These are phyloP conservation scores for Zaprionus vittiger DNA, from an alignment of 1,140 invertebrate species.

Conservation along the genomic window DNA sequence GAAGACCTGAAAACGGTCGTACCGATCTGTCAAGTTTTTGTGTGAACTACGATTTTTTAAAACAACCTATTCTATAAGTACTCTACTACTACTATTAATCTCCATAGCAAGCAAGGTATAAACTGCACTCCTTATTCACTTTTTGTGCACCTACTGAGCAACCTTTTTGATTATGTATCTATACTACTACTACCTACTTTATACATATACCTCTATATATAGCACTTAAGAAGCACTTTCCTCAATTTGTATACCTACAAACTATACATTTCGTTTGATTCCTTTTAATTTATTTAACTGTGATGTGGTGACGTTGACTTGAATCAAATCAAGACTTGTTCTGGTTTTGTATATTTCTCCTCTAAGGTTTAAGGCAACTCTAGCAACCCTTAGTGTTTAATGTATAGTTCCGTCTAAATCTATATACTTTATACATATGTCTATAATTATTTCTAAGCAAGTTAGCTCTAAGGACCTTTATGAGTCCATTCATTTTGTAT, in stretches of 20 bases:
- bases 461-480: constrained; percentile 30
- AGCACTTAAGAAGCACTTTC: constrained; percentile 69
- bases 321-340: constrained; percentile 56
- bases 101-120: constrained; percentile 70
- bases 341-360: constrained; percentile 63
- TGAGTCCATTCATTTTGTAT: constrained; percentile 12
- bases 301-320: constrained; percentile 77
- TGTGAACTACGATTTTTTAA: constrained; percentile 63
- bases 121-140: constrained; percentile 63
- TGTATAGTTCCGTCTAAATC: constrained; percentile 40
- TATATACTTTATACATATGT: constrained; percentile 22
- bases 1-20: constrained; percentile 24
- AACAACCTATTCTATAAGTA: constrained; percentile 60
- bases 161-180: constrained; percentile 45
- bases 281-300: constrained; percentile 58
- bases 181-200: constrained; percentile 42
- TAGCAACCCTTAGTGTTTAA: constrained; percentile 44
- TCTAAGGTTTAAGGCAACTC: constrained; percentile 58
- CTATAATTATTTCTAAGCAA: constrained; percentile 49
- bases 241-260: constrained; percentile 30
- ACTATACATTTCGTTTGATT: constrained; percentile 36
- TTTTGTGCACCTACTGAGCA: constrained; percentile 75
- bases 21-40: constrained; percentile 52
- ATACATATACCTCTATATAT: constrained; percentile 20
- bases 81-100: constrained; percentile 23